phyloP scores from a whole-genome alignment of 37 sponge, comb jelly and placozoan species.

The Hormiphora californensis region DNA sequence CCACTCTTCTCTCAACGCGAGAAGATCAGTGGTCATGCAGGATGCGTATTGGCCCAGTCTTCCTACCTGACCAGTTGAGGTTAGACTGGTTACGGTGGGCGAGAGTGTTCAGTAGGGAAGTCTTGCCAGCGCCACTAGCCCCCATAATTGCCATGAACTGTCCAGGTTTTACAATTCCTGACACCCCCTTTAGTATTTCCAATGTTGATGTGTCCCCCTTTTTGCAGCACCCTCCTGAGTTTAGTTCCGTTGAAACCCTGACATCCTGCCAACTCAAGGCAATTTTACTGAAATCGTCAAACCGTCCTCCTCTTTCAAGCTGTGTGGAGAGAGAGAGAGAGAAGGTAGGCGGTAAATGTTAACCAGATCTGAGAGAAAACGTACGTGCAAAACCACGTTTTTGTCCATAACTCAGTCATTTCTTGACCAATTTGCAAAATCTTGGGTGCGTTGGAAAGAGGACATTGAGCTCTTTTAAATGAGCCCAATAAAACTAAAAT shows the following conservation, averaged over 20 bases:
- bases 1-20: too few relatives aligned
- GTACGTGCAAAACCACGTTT: too few relatives aligned
- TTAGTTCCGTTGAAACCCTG: not conserved
- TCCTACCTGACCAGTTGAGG: not conserved
- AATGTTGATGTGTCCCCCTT: not conserved
- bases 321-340: too few relatives aligned
- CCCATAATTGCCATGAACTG: slow-evolving; percentile 44
- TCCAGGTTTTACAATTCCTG: slow-evolving; percentile 5
- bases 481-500: too few relatives aligned
- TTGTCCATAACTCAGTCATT: too few relatives aligned
- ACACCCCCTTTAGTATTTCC: not conserved
- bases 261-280: not conserved
- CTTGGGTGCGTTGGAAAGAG: too few relatives aligned
- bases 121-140: slow-evolving; percentile 27
- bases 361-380: too few relatives aligned
- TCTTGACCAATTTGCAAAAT: too few relatives aligned
- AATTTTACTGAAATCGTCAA: not conserved
- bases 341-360: too few relatives aligned
- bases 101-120: slow-evolving; percentile 21
- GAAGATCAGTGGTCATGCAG: too few relatives aligned
- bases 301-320: slow-evolving; percentile 10
- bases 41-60: too few relatives aligned
- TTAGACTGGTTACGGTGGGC: slow-evolving; percentile 2
- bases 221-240: not conserved
- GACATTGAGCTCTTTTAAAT: too few relatives aligned